phyloP scores from a whole-genome alignment of 2,797 vertebrate species.

The Erpetoichthys calabaricus region DNA sequence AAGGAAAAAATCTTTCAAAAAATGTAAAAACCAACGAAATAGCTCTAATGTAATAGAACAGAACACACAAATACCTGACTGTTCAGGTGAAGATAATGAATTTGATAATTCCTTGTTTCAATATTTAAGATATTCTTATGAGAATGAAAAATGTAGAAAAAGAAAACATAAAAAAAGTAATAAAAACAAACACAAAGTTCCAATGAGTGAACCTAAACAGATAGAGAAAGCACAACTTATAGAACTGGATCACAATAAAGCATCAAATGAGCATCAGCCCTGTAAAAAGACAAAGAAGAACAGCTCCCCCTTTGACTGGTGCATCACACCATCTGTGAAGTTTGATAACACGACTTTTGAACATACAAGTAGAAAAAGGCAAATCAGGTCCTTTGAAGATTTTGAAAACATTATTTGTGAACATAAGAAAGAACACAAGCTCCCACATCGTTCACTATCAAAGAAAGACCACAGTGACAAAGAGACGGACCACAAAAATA shows the following conservation, averaged over 20 bases:
- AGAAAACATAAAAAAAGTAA: too few species aligned
- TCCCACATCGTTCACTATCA: background rate
- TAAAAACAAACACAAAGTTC: too few species aligned
- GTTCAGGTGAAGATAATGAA: too few species aligned
- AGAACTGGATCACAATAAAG: too few species aligned
- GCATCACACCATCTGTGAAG: background rate
- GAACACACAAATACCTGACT: too few species aligned
- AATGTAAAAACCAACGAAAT: slow-evolving; percentile 14
- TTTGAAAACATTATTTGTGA: background rate
- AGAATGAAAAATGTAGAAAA: too few species aligned
- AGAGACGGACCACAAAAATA: background rate
- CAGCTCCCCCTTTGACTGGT: background rate
- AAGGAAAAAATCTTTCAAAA: slow-evolving; percentile 29
- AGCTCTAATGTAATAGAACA: too few species aligned
- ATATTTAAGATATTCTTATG: too few species aligned
- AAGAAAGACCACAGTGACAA: background rate
- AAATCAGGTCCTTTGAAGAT: background rate
- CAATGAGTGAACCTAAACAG: too few species aligned
- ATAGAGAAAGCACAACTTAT: too few species aligned
- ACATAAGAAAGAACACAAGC: background rate
- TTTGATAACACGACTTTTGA: background rate
- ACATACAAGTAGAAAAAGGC: background rate
- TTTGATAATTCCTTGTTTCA: too few species aligned
- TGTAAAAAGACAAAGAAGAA: background rate
- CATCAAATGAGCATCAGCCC: background rate